Conservation (phyloP, 2,797 vertebrate species). For the Ciconia nigra region DNA sequence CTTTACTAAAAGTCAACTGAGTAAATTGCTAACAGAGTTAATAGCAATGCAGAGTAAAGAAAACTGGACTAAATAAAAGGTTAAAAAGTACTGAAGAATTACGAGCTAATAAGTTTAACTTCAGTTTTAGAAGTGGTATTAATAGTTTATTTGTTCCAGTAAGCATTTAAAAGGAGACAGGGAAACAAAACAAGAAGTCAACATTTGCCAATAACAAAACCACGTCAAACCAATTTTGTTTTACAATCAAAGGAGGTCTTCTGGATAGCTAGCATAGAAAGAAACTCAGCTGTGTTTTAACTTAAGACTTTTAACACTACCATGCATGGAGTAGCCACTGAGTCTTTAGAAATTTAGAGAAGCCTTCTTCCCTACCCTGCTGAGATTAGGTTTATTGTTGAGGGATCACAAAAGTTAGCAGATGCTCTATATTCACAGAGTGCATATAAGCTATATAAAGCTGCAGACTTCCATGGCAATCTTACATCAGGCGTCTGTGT, state of each 20-base stretch:
- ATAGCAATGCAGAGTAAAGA: not conserved
- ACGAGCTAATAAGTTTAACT: not conserved
- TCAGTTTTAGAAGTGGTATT: conserved; percentile 8
- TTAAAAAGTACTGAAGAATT: not conserved
- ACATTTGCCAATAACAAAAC: conserved; percentile 12
- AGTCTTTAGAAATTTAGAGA: not conserved
- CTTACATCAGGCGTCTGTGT: not conserved
- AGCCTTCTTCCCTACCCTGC: not conserved
- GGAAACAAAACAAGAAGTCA: not conserved
- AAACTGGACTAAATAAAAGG: not conserved
- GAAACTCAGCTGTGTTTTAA: not conserved
- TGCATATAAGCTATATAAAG: not conserved
- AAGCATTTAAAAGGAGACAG: conserved; percentile 1
- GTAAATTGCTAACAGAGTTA: not conserved
- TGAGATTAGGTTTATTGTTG: not conserved
- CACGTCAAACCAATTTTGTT: not conserved
- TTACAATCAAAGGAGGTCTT: not conserved
- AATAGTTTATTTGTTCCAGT: conserved; percentile 11
- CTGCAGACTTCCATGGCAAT: not conserved
- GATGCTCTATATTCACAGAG: not conserved
- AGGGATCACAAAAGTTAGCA: not conserved
- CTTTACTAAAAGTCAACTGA: not conserved
- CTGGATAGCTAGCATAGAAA: not conserved
- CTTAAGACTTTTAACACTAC: not conserved
- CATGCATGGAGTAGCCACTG: not conserved